Conservation (phyloP, 2,797 vertebrate genomes). For the Anas capensis region DNA sequence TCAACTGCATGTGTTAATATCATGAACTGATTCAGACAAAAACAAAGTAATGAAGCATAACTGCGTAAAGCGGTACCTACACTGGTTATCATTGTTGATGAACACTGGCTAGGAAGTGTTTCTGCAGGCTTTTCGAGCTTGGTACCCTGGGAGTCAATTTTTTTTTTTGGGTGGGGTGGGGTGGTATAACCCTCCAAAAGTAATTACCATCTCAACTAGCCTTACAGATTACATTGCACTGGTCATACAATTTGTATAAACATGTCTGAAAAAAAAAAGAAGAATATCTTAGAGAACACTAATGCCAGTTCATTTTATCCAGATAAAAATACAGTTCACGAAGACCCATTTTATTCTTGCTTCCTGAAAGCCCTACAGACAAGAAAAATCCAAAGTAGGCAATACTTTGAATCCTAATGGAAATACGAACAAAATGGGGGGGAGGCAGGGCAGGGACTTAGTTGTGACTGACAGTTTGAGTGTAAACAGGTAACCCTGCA, state of each 20-base stretch:
- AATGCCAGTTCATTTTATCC: background rate
- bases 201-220: background rate
- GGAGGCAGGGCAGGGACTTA: background rate
- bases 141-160: background rate
- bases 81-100: background rate
- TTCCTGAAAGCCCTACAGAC: background rate
- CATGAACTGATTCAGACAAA: background rate
- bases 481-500: background rate
- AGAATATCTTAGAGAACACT: background rate
- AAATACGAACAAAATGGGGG: background rate
- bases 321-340: background rate
- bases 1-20: background rate
- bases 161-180: background rate
- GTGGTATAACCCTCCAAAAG: background rate
- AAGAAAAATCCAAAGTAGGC: background rate
- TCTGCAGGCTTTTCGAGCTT: background rate
- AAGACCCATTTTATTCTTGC: background rate
- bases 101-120: background rate
- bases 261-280: background rate
- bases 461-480: background rate
- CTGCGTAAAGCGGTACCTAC: background rate
- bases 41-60: background rate
- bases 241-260: background rate
- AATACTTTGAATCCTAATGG: background rate
- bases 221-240: background rate